Evolutionary conservation across 2,797 vertebrate genomes (phyloP).

Genomic region (Sciurus vulgaris): DNA sequence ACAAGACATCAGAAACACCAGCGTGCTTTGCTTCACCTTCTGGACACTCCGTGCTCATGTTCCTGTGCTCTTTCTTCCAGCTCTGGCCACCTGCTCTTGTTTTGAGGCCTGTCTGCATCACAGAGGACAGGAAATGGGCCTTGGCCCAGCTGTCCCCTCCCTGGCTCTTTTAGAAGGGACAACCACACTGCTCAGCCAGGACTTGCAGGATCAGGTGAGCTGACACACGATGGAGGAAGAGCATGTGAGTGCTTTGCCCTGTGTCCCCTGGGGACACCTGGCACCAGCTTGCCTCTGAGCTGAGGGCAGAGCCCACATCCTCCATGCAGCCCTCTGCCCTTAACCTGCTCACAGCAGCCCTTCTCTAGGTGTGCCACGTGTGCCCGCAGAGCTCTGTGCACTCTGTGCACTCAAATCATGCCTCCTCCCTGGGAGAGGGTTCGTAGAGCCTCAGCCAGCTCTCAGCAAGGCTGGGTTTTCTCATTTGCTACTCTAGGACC

Average conservation of each 20-base stretch:
- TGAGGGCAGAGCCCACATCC: not conserved
- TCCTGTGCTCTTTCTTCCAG: not conserved
- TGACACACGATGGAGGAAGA: not conserved
- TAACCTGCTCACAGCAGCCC: not conserved
- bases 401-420: not conserved
- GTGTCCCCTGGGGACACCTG: no score
- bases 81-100: not conserved
- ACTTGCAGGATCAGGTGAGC: not conserved
- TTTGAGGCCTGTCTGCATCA: no score
- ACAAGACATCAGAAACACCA: not conserved
- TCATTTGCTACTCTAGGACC: not conserved
- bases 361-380: not conserved
- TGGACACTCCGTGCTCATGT: not conserved
- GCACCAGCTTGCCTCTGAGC: no score
- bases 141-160: fast-evolving
- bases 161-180: no score
- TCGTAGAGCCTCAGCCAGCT: not conserved
- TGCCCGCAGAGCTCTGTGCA: no score
- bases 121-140: not conserved
- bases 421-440: no score
- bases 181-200: not conserved
- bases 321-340: not conserved
- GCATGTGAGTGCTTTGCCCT: not conserved
- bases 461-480: not conserved
- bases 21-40: not conserved